Base-by-base conservation (phyloP, 1,140 invertebrate genomes). In the Panulirus ornatus region DNA sequence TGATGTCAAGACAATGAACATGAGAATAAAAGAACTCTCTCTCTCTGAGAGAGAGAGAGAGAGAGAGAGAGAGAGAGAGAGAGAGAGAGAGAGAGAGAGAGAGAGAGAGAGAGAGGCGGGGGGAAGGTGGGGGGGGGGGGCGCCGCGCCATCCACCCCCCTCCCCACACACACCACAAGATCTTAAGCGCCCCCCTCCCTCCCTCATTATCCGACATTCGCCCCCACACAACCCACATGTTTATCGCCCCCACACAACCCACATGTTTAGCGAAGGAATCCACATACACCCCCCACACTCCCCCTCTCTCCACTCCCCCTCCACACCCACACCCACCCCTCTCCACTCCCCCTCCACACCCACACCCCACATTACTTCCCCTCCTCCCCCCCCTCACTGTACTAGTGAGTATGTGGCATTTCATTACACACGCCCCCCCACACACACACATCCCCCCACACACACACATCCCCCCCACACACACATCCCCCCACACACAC, bases 391-490 rank as follows among this genome's bases (percentile, higher is more conserved):
- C 66, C 19, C 58, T 22, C 58, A 63, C 1, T n/a, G n/a, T n/a
- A n/a, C n/a, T n/a, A n/a, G n/a, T n/a, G n/a, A n/a, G n/a, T n/a
- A n/a, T n/a, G n/a, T n/a, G n/a, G n/a, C n/a, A n/a, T n/a, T n/a
- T n/a, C n/a, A n/a, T n/a, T n/a, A n/a, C n/a, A n/a, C n/a, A 71
- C 14, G 66, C 66, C 66, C 66, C 66, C 66, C 34, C 66, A 63
- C 58, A n/a, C n/a, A 27, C 58, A 22, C 19, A 2, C 58, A 16
- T 63, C 58, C 58, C 19, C 58, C 19, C 58, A 63, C 58, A 58
- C 58, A 63, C 58, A 63, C 58, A 63, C 1, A 27, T 27, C 66
- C n/a, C 27, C 66, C 27, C 66, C 66, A 71, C 3, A 8, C 2
- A 1, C 36, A 9, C 0, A 5, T 70, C 3, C 63, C 6, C 3